Conservation (phyloP, 2,113 vertebrate species). For the Salvator merianae region DNA sequence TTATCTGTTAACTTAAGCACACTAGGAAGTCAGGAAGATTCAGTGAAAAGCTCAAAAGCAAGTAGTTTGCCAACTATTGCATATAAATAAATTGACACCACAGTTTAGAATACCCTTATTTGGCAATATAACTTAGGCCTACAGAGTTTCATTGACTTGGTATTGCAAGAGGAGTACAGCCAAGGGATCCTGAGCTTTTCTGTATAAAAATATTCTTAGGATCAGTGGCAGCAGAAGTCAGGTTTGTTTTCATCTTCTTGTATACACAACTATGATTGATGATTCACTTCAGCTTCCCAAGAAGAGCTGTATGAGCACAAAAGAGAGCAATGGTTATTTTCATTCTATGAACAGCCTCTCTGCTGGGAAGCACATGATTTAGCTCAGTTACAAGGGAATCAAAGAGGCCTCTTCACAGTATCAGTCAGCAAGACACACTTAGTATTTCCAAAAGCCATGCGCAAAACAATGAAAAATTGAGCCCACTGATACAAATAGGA, state of each 20-base stretch:
- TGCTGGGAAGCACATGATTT: neutral
- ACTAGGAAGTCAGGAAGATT: neutral
- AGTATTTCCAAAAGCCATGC: neutral
- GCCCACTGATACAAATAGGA: neutral
- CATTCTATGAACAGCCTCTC: conserved; percentile 12
- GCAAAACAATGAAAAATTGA: neutral
- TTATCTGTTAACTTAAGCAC: neutral
- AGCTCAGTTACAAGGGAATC: neutral
- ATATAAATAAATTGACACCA: neutral
- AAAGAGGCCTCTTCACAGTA: neutral
- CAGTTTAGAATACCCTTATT: neutral
- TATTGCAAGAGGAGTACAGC: neutral
- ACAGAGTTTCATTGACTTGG: neutral
- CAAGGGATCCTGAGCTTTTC: neutral
- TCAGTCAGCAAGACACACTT: neutral
- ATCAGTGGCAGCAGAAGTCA: neutral
- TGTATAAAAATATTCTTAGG: neutral
- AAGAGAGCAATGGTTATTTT: conserved; percentile 16
- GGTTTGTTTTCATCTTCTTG: conserved; percentile 34
- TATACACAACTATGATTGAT: neutral
- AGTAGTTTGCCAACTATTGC: neutral
- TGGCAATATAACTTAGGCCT: neutral
- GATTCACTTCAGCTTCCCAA: neutral
- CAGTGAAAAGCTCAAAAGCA: neutral
- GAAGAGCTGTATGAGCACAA: neutral